A percentile compares a stretch with the other conserved stretches of the same genome.
These are phyloP conservation scores for Piprites chloris DNA, from an alignment of 2,113 vertebrate genomes.

Conservation along the genomic window DNA sequence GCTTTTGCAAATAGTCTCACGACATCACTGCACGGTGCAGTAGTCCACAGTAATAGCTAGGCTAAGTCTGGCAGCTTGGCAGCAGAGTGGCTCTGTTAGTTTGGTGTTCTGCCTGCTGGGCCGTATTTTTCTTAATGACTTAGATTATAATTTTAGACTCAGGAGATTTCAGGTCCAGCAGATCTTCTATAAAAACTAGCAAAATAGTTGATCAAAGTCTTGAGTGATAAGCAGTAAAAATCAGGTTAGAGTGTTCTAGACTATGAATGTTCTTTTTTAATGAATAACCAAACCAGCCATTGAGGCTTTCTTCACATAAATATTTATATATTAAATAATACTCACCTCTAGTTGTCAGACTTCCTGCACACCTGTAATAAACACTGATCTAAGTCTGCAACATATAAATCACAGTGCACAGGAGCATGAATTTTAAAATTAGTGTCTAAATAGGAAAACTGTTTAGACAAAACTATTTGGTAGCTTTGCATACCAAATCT, in stretches of 20 bases:
- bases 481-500: neutral
- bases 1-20: neutral
- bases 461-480: too few relatives aligned
- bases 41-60: fast-evolving
- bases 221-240: neutral
- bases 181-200: neutral
- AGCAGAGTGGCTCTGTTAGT: neutral
- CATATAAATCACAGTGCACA: neutral
- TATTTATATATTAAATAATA: neutral
- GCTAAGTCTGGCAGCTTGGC: neutral
- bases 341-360: neutral
- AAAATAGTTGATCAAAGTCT: neutral
- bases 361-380: neutral
- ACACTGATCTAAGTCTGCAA: neutral
- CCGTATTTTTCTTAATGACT: neutral
- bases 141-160: neutral
- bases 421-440: neutral
- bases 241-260: neutral
- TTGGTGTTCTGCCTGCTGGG: neutral
- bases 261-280: neutral
- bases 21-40: neutral
- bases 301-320: neutral
- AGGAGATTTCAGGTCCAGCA: neutral
- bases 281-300: neutral
- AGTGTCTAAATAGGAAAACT: neutral